Evolutionary conservation across 2,888 invertebrate genomes (phyloP), one percentile per base, ranked within the genome.

Genomic region (Loripinus fragilis): DNA sequence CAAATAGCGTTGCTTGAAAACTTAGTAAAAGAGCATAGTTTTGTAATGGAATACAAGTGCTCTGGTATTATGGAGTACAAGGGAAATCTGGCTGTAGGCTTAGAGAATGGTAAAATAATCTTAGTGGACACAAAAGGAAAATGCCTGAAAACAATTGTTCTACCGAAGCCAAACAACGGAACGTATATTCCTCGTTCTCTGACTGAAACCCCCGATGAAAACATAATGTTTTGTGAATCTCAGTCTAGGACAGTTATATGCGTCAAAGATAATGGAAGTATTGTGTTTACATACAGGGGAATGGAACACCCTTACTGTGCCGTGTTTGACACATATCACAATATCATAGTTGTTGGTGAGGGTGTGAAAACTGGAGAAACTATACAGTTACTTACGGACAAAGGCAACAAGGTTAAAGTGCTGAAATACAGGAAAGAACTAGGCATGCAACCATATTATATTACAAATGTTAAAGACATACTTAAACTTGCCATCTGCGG

Each of bases 31-130:
- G 60, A 60, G 33, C 30, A 30, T 60, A 33, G 33, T 33, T 60
- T 60, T 33, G 7, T 60, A 12, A 60, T 60, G 60, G 60, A 60
- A 33, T 60, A 60, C 33, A 60, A 60, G 20, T 60, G 60, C 17
- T 60, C 33, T 33, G 60, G 60, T 7, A 60, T 60, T 8, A 60
- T 20, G 30, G 17, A 17, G 5, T 60, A 33, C 17, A 60, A 33
- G 33, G 33, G 28, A 3, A 33, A 33, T 33, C 33, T 60, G 5
- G 30, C 33, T 3, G 33, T 60, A 17, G 60, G 33, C 7, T 33
- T 60, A 23, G 60, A 60, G 20, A 60, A 60, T 33, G 60, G 60
- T 28, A 60, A 33, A 60, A 30, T 60, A 33, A 2, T 1, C 23
- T 28, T 30, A 20, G 60, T 33, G 17, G 33, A 60, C 33, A 60